phyloP scores from a whole-genome alignment of 2,113 vertebrate species.

The Orthonyx spaldingii region DNA sequence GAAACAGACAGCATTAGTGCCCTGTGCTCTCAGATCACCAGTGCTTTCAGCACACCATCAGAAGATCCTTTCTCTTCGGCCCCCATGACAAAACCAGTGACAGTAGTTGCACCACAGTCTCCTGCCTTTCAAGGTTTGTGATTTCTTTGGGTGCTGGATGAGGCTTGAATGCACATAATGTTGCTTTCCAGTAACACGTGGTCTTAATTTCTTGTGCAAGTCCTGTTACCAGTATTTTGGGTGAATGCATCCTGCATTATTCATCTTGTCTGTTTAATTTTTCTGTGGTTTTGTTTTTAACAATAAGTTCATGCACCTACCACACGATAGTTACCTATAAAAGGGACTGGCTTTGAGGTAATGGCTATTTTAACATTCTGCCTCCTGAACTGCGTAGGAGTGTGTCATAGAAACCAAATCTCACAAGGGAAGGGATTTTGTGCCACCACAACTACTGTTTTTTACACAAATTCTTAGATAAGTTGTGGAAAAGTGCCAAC shows the following conservation, averaged over 20 bases:
- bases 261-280: constrained; percentile 21
- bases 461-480: neutral
- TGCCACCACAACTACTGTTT: neutral
- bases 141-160: neutral
- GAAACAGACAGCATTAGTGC: constrained; percentile 95
- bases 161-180: neutral
- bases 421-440: neutral
- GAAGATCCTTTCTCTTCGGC: constrained; percentile 95
- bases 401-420: neutral
- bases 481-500: neutral
- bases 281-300: constrained; percentile 28
- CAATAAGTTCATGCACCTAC: neutral
- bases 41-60: constrained; percentile 86
- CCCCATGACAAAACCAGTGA: constrained; percentile 86
- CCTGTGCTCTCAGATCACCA: constrained; percentile 95
- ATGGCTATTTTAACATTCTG: neutral
- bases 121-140: constrained; percentile 88
- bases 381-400: neutral
- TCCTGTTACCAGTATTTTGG: neutral
- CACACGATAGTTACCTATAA: neutral
- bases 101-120: constrained; percentile 82
- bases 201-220: constrained; percentile 13
- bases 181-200: neutral
- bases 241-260: constrained; percentile 1
- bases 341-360: neutral